A percentile compares a stretch with the other conserved stretches of the same genome.
phyloP scores from a whole-genome alignment of 1,140 invertebrate genomes.

The Parasteatoda tepidariorum region DNA sequence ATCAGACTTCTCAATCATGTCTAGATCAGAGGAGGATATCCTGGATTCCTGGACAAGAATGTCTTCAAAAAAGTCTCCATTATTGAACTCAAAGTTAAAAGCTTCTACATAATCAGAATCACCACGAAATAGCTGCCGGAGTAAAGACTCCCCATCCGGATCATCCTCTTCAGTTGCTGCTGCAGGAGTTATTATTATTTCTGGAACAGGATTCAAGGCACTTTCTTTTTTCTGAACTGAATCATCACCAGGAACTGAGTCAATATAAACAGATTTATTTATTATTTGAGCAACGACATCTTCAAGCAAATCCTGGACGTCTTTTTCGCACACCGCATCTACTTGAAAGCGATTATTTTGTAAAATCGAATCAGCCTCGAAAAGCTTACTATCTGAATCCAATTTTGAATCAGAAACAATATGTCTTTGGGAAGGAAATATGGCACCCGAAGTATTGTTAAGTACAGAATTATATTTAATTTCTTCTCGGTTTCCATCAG shows the following conservation, averaged over 20 bases:
- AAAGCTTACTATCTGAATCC: not conserved
- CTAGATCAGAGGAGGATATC: not conserved
- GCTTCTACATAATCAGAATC: slow-evolving; percentile 11
- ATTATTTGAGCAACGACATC: not conserved
- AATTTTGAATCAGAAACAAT: not conserved
- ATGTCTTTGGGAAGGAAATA: not conserved
- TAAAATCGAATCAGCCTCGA: not conserved
- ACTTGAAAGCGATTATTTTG: not conserved
- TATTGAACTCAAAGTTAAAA: slow-evolving; percentile 52
- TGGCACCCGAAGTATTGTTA: not conserved
- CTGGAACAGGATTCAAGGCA: slow-evolving; percentile 10
- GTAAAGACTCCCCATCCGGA: slow-evolving; percentile 36
- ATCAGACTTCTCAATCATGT: slow-evolving; percentile 23
- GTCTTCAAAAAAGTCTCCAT: slow-evolving; percentile 46
- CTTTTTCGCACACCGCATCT: not conserved
- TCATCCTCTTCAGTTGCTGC: slow-evolving; percentile 40
- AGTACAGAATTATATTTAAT: too few relatives aligned
- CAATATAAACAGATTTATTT: not conserved
- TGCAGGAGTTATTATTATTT: slow-evolving; percentile 39
- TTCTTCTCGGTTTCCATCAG: too few relatives aligned
- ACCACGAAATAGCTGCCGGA: slow-evolving; percentile 9
- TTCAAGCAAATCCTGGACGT: not conserved
- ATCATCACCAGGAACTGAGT: not conserved
- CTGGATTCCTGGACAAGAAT: not conserved
- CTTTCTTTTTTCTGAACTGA: not conserved